These are phyloP conservation scores for Tetragnatha montana DNA, from an alignment of 2,888 invertebrate genomes.

Conservation along the genomic window DNA sequence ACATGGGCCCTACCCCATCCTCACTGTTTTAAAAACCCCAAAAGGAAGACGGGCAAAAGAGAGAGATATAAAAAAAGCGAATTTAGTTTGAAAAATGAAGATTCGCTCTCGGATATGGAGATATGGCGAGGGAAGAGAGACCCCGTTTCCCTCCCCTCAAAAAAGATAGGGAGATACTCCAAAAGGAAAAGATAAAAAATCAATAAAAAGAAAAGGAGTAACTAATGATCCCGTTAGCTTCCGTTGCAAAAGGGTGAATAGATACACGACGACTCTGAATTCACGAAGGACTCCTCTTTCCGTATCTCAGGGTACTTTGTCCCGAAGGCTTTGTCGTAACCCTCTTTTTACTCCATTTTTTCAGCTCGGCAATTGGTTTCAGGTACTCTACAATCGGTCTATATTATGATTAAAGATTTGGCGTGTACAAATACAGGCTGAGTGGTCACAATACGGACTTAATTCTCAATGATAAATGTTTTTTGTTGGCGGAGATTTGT, in stretches of 20 bases:
- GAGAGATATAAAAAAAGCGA: no score
- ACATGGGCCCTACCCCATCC: neutral
- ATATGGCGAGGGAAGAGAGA: conserved; percentile 26
- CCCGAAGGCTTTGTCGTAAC: neutral
- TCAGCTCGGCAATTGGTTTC: neutral
- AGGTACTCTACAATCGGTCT: neutral
- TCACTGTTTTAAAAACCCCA: neutral
- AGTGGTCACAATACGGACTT: neutral
- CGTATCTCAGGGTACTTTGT: neutral
- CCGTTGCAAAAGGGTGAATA: conserved; percentile 54
- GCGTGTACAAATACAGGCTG: neutral
- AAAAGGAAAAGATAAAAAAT: conserved; percentile 21
- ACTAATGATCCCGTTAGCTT: conserved; percentile 54
- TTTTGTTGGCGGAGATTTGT: no score
- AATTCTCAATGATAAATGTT: neutral
- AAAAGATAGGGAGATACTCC: neutral
- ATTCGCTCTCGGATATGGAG: conserved; percentile 2
- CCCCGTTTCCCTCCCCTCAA: conserved; percentile 26
- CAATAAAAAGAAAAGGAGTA: conserved; percentile 36
- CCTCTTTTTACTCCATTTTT: neutral
- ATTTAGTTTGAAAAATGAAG: conserved; percentile 41
- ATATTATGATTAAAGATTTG: conserved; percentile 1
- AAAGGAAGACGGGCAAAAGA: neutral
- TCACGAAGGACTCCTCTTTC: conserved; percentile 35
- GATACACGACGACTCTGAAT: conserved; percentile 25